Evolutionary conservation across 2,113 vertebrate genomes (phyloP).

Genomic region (Hypocryptadius cinnamomeus): DNA sequence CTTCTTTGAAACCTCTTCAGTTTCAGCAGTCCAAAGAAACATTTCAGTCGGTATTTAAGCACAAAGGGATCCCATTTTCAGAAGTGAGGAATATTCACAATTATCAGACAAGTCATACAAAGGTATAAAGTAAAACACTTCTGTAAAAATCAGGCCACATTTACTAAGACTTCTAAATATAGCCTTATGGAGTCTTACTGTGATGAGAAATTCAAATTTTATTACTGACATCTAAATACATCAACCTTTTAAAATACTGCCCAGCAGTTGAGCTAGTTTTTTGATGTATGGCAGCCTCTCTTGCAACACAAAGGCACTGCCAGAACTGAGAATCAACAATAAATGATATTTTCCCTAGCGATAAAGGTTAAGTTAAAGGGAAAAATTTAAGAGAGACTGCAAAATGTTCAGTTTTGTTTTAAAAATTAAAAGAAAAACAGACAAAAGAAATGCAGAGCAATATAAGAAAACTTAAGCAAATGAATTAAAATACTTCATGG

Average conservation of each 20-base stretch:
- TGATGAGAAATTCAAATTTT: neutral
- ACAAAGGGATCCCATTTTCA: neutral
- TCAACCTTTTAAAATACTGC: neutral
- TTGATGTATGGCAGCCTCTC: neutral
- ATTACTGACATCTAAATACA: neutral
- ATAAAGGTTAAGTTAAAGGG: neutral
- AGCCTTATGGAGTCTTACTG: neutral
- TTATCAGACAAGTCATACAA: neutral
- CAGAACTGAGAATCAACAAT: neutral
- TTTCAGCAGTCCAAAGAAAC: neutral
- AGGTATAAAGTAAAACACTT: neutral
- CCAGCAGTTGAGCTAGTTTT: neutral
- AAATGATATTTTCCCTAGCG: neutral
- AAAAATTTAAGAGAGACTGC: neutral
- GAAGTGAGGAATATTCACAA: neutral
- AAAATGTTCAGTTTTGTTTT: neutral
- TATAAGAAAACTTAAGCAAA: neutral
- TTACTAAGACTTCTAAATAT: neutral
- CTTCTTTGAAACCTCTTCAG: neutral
- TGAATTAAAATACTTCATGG: neutral
- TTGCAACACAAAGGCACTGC: neutral
- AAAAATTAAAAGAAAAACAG: neutral
- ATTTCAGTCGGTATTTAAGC: neutral
- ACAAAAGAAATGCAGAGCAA: neutral
- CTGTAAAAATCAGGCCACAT: neutral